phyloP scores from a whole-genome alignment of 2,888 invertebrate genomes.

The Idaea straminata region DNA sequence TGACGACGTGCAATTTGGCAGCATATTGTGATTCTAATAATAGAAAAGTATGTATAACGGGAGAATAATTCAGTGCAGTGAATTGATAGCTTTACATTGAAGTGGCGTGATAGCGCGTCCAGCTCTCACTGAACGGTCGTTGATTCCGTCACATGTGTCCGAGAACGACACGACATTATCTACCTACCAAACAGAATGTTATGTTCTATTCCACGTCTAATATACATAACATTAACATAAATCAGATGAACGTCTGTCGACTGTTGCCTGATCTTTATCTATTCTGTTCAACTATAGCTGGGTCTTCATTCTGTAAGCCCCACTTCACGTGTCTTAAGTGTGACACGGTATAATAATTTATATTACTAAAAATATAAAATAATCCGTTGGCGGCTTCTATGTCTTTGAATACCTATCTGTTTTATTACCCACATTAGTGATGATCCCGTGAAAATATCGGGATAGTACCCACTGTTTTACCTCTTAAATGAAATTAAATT shows the following conservation, averaged over 20 bases:
- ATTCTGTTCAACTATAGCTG: constrained; percentile 19
- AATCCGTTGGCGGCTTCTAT: no score
- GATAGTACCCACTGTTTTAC: no score
- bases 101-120: constrained; percentile 40
- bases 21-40: constrained; percentile 48
- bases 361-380: no score
- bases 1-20: constrained; percentile 55
- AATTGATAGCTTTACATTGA: constrained; percentile 39
- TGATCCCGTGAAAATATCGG: no score
- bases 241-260: constrained; percentile 13
- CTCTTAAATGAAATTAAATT: no score
- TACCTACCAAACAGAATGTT: not conserved
- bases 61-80: constrained; percentile 46
- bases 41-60: constrained; percentile 44
- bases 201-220: not conserved
- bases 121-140: constrained; percentile 47
- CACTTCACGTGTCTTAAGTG: no score
- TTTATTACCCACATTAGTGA: no score
- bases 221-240: constrained; percentile 16
- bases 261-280: constrained; percentile 22
- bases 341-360: no score
- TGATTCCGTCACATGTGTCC: constrained; percentile 41
- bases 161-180: not conserved
- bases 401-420: no score
- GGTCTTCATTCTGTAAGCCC: no score